Evolutionary conservation across 2,888 invertebrate genomes (phyloP), one percentile per base, ranked within the genome.

Genomic region (Zonitis immaculata): DNA sequence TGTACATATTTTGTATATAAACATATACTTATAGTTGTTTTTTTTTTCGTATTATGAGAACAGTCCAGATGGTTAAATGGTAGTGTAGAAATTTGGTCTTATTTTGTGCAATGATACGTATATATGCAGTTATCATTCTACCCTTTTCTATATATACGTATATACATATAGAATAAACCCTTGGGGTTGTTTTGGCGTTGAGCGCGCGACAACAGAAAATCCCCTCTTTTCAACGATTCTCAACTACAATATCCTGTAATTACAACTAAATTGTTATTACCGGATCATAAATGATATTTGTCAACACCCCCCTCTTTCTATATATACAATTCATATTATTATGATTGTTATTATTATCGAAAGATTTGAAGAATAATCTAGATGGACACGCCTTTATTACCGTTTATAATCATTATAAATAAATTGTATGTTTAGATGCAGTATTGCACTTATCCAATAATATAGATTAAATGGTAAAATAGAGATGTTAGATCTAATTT

Each of bases 261-360:
- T 66, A 66, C 58, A 52, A 52, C 58, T 58, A 63, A 67, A 68
- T 68, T 64, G 66, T 62, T 63, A 60, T 67, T 66, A 66, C 63
- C 62, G 61, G 62, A 64, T 62, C 62, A 63, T 61, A 65, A 59
- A 60, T 60, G 61, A 59, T 61, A 60, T 62, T 63, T 63, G 65
- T 64, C 65, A 65, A 65, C 62, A 64, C 59, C 63, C 60, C n/a
- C n/a, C n/a, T n/a, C n/a, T n/a, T n/a, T 47, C 9, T n/a, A 18
- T 20, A 39, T 39, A 39, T 39, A 39, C 20, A 39, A 39, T 20
- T 11, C 18, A n/a, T n/a, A 39, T 1, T 4, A 39, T 18, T 39
- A 39, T 39, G 18, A 11, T 39, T 18, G 18, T 39, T 18, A 18
- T 39, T 20, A 20, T 39, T 39, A 18, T 20, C 11, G 8, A 20